Percentiles rank a stretch among this genome's conserved stretches.
These are phyloP conservation scores for Parapristionchus giblindavisi DNA, from an alignment of 2,888 invertebrate species.

Conservation along the genomic window DNA sequence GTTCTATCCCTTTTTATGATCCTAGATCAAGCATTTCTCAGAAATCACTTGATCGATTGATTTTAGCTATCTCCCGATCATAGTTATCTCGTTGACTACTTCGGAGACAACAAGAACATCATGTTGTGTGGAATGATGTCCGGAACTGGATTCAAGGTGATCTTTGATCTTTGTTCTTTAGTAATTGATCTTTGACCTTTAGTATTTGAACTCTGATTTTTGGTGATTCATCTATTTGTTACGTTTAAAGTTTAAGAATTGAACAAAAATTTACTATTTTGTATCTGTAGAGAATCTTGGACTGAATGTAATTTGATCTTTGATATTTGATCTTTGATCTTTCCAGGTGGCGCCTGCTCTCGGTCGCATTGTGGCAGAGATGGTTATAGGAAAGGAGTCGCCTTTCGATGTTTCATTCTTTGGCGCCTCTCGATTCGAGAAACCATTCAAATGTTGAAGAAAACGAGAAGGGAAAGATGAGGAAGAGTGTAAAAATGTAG, in stretches of 20 bases:
- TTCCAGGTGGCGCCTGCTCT: conserved; percentile 51
- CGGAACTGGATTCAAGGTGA: conserved; percentile 66
- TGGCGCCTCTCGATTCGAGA: conserved; percentile 34
- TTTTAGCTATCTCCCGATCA: conserved; percentile 51
- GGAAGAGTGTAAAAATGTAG: no score
- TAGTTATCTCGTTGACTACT: conserved; percentile 50
- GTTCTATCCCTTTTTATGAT: not conserved
- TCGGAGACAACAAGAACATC: conserved; percentile 53
- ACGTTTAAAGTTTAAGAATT: no score
- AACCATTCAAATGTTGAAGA: no score
- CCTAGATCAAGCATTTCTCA: not conserved
- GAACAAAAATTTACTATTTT: no score
- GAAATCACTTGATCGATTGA: not conserved
- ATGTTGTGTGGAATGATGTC: conserved; percentile 63
- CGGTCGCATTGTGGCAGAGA: conserved; percentile 48
- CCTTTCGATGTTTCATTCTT: conserved; percentile 54
- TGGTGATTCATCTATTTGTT: no score
- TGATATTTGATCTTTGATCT: no score
- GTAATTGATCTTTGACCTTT: no score
- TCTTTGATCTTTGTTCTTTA: no score
- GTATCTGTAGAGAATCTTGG: not conserved
- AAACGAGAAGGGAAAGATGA: no score
- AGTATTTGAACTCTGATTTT: no score
- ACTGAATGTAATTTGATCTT: not conserved
- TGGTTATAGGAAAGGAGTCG: conserved; percentile 47